phyloP scores from a whole-genome alignment of 2,888 invertebrate genomes.

The Mylabris sibirica region DNA sequence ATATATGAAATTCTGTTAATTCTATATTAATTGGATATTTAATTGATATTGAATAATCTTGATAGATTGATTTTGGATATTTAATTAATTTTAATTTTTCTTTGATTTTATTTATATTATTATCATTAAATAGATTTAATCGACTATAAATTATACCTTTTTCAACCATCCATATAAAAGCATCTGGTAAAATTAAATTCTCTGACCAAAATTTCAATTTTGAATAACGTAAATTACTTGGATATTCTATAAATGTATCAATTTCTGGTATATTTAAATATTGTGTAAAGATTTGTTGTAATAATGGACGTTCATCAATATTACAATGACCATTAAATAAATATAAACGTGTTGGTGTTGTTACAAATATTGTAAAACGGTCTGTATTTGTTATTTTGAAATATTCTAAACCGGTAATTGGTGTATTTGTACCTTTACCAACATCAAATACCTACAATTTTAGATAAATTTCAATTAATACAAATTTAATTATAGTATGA shows the following conservation, averaged over 20 bases:
- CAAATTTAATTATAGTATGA: background rate
- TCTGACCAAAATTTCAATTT: slow-evolving; percentile 80
- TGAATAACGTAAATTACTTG: slow-evolving; percentile 74
- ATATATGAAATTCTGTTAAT: slow-evolving; percentile 88
- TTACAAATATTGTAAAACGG: slow-evolving; percentile 83
- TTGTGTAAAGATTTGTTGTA: slow-evolving; percentile 80
- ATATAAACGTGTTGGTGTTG: slow-evolving; percentile 84
- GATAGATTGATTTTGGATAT: slow-evolving; percentile 57
- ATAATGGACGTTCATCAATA: slow-evolving; percentile 79
- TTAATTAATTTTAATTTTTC: slow-evolving; percentile 60
- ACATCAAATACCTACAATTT: slow-evolving; percentile 81
- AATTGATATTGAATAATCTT: slow-evolving; percentile 53
- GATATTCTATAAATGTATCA: slow-evolving; percentile 73
- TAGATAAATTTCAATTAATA: slow-evolving; percentile 20
- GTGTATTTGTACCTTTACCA: slow-evolving; percentile 77
- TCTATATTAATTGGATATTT: slow-evolving; percentile 75
- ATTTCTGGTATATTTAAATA: slow-evolving; percentile 77
- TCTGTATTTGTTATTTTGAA: slow-evolving; percentile 75
- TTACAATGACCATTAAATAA: slow-evolving; percentile 84
- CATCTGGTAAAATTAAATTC: slow-evolving; percentile 73
- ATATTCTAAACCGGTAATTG: slow-evolving; percentile 89
- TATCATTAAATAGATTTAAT: slow-evolving; percentile 66
- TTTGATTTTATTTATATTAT: slow-evolving; percentile 63
- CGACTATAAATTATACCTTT: slow-evolving; percentile 82
- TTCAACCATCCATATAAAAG: slow-evolving; percentile 89